phyloP scores from a whole-genome alignment of 2,797 vertebrate genomes.

The Chanos chanos region DNA sequence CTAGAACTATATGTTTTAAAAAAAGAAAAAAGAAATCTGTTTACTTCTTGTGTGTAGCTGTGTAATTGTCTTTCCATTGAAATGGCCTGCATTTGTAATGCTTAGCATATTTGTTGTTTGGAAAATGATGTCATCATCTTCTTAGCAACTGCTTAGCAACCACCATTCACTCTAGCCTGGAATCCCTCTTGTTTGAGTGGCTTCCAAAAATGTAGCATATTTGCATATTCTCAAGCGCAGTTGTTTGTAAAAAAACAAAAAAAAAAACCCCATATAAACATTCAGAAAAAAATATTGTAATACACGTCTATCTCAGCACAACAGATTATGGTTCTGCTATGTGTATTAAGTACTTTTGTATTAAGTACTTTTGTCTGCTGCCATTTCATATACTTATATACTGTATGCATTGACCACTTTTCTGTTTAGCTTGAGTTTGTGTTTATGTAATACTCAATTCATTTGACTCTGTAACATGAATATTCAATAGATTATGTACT shows the following conservation, averaged over 20 bases:
- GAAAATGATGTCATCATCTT: slow-evolving; percentile 26
- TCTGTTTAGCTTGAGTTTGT: neutral
- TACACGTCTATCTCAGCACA: neutral
- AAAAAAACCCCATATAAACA: neutral
- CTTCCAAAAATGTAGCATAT: neutral
- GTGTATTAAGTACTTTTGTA: neutral
- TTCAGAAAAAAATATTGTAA: neutral
- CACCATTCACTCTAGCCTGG: slow-evolving; percentile 13
- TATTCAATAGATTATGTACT: neutral
- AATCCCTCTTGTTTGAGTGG: slow-evolving; percentile 17
- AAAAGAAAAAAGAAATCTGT: too few relatives aligned
- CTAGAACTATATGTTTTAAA: too few relatives aligned
- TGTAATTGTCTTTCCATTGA: too few relatives aligned
- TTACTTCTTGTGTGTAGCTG: too few relatives aligned
- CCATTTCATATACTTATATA: neutral
- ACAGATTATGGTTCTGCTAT: too few relatives aligned
- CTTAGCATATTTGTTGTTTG: slow-evolving; percentile 7
- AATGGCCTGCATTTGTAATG: too few relatives aligned
- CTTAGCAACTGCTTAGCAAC: slow-evolving; percentile 25
- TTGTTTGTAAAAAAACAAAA: neutral
- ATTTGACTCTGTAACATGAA: neutral
- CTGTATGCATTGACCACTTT: neutral
- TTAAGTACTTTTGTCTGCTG: neutral
- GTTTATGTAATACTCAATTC: neutral
- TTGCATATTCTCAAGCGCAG: neutral